phyloP scores from a whole-genome alignment of 2,797 vertebrate genomes.

The Poecile montanus region DNA sequence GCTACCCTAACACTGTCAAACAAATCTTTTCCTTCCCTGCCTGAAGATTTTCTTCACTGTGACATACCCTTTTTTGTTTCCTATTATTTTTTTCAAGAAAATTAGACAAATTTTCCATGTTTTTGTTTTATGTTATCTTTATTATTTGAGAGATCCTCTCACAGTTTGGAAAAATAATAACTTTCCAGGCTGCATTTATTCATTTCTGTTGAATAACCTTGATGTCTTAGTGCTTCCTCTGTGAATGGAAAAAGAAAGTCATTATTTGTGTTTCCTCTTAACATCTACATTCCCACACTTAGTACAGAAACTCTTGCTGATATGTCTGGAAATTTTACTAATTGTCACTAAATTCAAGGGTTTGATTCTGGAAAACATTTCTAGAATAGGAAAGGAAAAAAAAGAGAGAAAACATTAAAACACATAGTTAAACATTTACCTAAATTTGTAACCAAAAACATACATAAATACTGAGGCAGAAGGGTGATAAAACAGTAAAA shows the following conservation, averaged over 20 bases:
- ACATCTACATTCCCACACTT: not conserved
- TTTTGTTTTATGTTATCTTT: not conserved
- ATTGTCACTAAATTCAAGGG: not conserved
- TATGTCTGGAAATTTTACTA: not conserved
- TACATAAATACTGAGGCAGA: not conserved
- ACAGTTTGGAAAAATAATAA: slow-evolving; percentile 5
- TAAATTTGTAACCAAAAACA: not conserved
- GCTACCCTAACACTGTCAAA: not conserved
- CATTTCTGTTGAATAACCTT: slow-evolving; percentile 43
- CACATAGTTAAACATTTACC: not conserved
- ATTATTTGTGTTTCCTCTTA: not conserved
- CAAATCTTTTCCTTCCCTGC: not conserved
- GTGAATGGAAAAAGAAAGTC: not conserved
- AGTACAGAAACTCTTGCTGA: not conserved
- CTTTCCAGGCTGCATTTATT: slow-evolving; percentile 15
- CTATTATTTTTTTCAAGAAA: not conserved
- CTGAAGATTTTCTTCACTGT: not conserved
- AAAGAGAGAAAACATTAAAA: not conserved
- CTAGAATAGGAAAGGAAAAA: not conserved
- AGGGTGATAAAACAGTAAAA: not conserved
- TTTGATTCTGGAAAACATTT: not conserved
- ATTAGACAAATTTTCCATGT: not conserved
- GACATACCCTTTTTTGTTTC: not conserved
- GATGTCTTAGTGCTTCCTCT: not conserved
- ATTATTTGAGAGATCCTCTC: slow-evolving; percentile 1